Evolutionary conservation across 1,140 invertebrate genomes (phyloP).

Genomic region (Pseudomyrmex sp.): DNA sequence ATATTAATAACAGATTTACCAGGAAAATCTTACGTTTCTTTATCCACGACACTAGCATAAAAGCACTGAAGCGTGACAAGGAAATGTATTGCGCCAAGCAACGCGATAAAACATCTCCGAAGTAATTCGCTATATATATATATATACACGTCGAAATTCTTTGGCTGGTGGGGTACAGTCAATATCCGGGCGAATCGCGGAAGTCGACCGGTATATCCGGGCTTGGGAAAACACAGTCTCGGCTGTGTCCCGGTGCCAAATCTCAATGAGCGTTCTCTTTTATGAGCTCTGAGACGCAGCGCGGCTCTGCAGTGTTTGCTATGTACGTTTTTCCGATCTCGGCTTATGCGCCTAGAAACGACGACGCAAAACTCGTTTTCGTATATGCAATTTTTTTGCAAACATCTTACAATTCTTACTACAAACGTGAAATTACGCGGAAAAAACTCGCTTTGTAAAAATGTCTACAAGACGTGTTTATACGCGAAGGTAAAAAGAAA

Average conservation of each 20-base stretch:
- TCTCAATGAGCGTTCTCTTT: slow-evolving; percentile 65
- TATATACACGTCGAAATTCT: slow-evolving; percentile 22
- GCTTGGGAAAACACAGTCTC: slow-evolving; percentile 49
- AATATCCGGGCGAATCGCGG: slow-evolving; percentile 52
- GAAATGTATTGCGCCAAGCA: not conserved
- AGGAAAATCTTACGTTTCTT: not conserved
- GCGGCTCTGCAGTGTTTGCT: slow-evolving; percentile 14
- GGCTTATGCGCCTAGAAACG: slow-evolving; percentile 4
- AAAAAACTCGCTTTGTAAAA: too few species aligned
- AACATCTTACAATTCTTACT: too few species aligned
- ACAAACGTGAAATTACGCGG: too few species aligned
- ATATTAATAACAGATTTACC: not conserved
- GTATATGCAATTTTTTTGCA: too few species aligned
- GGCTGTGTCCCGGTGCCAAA: slow-evolving; percentile 31
- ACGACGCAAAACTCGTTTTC: slow-evolving; percentile 16
- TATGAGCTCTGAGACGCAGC: slow-evolving; percentile 38
- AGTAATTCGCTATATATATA: not conserved
- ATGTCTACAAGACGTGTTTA: too few species aligned
- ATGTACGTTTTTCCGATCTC: not conserved
- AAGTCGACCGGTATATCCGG: slow-evolving; percentile 31
- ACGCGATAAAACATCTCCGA: slow-evolving; percentile 5
- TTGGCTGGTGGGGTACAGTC: slow-evolving; percentile 41
- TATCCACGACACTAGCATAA: not conserved
- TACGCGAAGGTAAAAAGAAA: too few species aligned
- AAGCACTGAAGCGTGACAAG: not conserved